phyloP scores from a whole-genome alignment of 1,140 invertebrate genomes.

The Cheumatopsyche charites region DNA sequence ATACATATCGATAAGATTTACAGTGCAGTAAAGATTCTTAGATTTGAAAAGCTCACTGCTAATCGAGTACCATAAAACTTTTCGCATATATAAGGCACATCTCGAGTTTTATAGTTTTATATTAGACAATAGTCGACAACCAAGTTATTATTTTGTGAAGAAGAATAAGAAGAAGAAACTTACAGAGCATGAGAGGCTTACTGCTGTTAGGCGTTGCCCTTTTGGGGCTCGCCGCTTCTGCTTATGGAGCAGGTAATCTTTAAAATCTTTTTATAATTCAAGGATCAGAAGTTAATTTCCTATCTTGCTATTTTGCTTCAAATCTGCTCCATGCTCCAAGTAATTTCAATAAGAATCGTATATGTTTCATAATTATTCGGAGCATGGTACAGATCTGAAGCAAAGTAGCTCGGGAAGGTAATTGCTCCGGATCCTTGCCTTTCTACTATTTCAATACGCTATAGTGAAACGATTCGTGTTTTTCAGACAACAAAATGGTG shows the following conservation, averaged over 20 bases:
- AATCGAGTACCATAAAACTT: constrained; percentile 8
- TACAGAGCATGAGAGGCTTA: not conserved
- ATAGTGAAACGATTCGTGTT: no score
- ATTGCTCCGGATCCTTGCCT: no score
- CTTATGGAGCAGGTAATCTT: not conserved
- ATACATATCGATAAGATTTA: constrained; percentile 3
- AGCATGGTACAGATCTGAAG: no score
- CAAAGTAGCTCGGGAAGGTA: no score
- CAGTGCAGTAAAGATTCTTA: not conserved
- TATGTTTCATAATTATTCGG: no score
- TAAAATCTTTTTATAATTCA: no score
- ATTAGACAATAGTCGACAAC: not conserved
- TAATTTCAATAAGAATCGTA: no score
- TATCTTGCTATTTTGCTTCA: no score
- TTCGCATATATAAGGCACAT: not conserved
- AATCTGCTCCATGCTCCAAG: no score
- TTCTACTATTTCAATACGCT: no score
- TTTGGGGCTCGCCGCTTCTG: not conserved
- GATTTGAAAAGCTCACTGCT: not conserved
- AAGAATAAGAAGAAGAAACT: not conserved
- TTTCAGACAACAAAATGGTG: constrained; percentile 62
- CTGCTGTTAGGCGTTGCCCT: not conserved
- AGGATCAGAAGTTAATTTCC: no score
- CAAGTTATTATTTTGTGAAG: not conserved
- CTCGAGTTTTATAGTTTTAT: not conserved